Percentiles rank a stretch among this genome's conserved stretches.
Evolutionary conservation across 2,797 vertebrate species (phyloP).

Genomic region (Toxotes lorentzi): DNA sequence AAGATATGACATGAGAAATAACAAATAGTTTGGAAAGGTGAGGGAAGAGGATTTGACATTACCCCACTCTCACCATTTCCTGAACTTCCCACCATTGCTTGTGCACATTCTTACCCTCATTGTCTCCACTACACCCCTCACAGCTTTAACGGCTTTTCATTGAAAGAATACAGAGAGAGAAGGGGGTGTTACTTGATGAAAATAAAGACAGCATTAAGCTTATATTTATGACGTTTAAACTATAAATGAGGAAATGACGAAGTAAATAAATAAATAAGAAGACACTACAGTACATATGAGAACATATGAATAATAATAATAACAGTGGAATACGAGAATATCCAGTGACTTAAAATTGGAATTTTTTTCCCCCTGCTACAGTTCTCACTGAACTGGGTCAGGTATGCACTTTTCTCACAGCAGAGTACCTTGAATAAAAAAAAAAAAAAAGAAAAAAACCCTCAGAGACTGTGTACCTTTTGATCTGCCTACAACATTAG

Average conservation of each 20-base stretch:
- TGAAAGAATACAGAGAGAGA: neutral
- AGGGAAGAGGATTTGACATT: slow-evolving; percentile 17
- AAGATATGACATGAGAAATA: slow-evolving; percentile 21
- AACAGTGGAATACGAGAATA: neutral
- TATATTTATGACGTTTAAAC: neutral
- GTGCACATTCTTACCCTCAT: neutral
- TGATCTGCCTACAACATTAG: slow-evolving; percentile 14
- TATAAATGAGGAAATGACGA: neutral
- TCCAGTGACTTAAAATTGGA: neutral
- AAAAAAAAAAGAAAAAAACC: neutral
- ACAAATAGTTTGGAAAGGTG: slow-evolving; percentile 28
- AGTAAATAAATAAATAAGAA: neutral
- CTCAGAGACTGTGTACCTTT: slow-evolving; percentile 7
- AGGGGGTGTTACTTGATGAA: neutral
- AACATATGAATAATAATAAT: neutral
- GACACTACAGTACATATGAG: neutral
- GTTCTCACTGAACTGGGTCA: neutral
- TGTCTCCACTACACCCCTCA: neutral
- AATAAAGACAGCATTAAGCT: slow-evolving; percentile 7
- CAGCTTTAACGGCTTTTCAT: neutral
- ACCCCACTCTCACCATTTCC: neutral
- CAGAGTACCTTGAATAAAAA: neutral
- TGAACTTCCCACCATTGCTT: slow-evolving; percentile 1
- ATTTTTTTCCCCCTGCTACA: neutral
- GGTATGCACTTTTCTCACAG: neutral